Base-by-base conservation (phyloP, 2,888 invertebrate genomes). In the Dysmachus trigonus region DNA sequence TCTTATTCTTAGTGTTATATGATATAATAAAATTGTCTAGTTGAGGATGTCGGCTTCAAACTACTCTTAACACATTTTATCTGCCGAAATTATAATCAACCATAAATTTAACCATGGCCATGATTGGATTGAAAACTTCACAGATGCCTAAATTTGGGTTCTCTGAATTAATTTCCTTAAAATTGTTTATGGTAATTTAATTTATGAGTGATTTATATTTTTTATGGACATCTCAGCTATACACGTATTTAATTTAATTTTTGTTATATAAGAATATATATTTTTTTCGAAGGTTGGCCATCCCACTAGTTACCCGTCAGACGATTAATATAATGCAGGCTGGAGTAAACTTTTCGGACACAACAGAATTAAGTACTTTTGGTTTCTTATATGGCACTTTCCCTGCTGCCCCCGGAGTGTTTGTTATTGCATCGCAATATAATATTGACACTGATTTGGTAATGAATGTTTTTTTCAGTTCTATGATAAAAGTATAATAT, bases 381-480 rank as follows among this genome's bases (percentile, higher is more conserved):
- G 98, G 97, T 0, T 99, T 99, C 92, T 93, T 99, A 0, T 98
- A 98, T 90, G 98, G 99, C 85, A 98, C 98, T 0, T 97, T 99
- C 91, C 99, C 99, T 0, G 95, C 98, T 0, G 98, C 98, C 0
- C 98, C 98, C 0, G 97, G 97, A n/a, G 97, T 98, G 0, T 98
- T 98, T 91, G 97, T 99, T 2, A 98, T 98, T 92, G 97, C 98
- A 0, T 95, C 96, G 71, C 95, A 97, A 88, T 98, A 98, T 91
- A 95, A 95, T 88, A 92, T 97, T 84, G 97, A 97, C 91, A 94
- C 96, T 86, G 98, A 98, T 92, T 93, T 98, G 94, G 97, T 97
- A 91, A 93, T 93, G 91, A 30, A 35, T 0, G 3, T 18, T 31
- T 73, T 13, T 72, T 10, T 1, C 31, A n/a, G n/a, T 15, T 33